Evolutionary conservation across 2,797 vertebrate species (phyloP).

Genomic region (Sparidentex hasta): DNA sequence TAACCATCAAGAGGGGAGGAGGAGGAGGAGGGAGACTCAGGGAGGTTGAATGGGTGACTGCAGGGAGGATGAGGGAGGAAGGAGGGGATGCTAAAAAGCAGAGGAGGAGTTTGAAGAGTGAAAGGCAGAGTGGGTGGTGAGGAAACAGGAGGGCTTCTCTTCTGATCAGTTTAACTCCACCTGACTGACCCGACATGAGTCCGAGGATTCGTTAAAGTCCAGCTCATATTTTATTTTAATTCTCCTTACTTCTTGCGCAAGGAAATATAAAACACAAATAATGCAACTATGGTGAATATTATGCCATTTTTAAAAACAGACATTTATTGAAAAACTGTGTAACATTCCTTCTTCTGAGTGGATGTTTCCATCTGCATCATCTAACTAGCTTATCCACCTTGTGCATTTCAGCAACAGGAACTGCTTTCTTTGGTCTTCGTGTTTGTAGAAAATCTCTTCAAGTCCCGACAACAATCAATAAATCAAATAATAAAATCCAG

Average conservation of each 20-base stretch:
- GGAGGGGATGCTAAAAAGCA: slow-evolving; percentile 1
- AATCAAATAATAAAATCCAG: no score
- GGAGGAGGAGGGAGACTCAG: slow-evolving; percentile 26
- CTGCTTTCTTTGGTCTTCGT: no score
- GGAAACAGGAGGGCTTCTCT: slow-evolving; percentile 13
- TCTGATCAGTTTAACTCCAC: slow-evolving; percentile 29
- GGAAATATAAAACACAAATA: not conserved
- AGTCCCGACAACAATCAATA: no score
- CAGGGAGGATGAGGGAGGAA: slow-evolving; percentile 19
- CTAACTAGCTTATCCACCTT: no score
- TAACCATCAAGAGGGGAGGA: slow-evolving; percentile 61
- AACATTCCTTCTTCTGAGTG: not conserved
- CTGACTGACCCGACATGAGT: slow-evolving; percentile 8
- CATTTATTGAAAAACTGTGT: not conserved
- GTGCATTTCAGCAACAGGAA: no score
- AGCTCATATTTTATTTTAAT: not conserved
- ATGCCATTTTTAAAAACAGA: not conserved
- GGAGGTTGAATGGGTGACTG: slow-evolving; percentile 40
- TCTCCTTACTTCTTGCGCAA: not conserved
- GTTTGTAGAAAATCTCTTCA: no score
- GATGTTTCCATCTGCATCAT: not conserved
- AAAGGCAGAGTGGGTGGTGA: slow-evolving; percentile 46
- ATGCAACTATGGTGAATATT: not conserved
- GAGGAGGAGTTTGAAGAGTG: slow-evolving; percentile 7
- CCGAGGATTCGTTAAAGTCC: not conserved